Evolutionary conservation across 2,113 vertebrate genomes (phyloP), one percentile per base, ranked within the genome.

Genomic region (Turdus rufiventris): DNA sequence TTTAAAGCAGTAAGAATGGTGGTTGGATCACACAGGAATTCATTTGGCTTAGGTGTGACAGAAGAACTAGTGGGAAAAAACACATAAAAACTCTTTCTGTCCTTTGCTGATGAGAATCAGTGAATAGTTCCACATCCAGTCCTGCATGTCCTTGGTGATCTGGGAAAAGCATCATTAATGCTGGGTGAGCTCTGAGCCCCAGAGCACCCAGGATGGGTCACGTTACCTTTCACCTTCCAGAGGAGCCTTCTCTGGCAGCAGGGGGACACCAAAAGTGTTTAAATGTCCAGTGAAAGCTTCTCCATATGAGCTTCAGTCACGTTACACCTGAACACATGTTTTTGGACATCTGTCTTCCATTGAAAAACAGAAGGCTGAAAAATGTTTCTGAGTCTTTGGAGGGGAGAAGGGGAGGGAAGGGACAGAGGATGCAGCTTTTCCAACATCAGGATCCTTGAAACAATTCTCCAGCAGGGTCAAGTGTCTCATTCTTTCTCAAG

Each of bases 311-410:
- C 36, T 67, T 85, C 60, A 74, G 20, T 91, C 85, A 60, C 0
- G 0, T 88, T 85, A 73, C 88, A 83, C 71, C 71, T 93, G 74
- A 53, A 88, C 31, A 85, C 43, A n/a, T 83, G 33, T 66, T 97
- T 96, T 83, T 80, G 60, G 67, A 91, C 42, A 77, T 36, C 29
- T 76, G 66, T 76, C 87, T 95, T 94, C 74, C 87, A 76, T 89
- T 83, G 62, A 80, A 94, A 94, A 85, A 24, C 51, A 75, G 89
- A 93, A 88, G 74, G 70, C 65, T 94, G 58, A 84, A 89, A 94
- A 95, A 85, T 66, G 8, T 43, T 89, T 89, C 57, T 81, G 38
- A 18, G 70, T 82, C 57, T 68, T 93, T 68, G 48, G 50, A 88
- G 31, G 16, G 34, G 21, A 12, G 34, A 61, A 72, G 21, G 42